Conservation (phyloP, 1,140 invertebrate genomes). For the Drosophila serrata region DNA sequence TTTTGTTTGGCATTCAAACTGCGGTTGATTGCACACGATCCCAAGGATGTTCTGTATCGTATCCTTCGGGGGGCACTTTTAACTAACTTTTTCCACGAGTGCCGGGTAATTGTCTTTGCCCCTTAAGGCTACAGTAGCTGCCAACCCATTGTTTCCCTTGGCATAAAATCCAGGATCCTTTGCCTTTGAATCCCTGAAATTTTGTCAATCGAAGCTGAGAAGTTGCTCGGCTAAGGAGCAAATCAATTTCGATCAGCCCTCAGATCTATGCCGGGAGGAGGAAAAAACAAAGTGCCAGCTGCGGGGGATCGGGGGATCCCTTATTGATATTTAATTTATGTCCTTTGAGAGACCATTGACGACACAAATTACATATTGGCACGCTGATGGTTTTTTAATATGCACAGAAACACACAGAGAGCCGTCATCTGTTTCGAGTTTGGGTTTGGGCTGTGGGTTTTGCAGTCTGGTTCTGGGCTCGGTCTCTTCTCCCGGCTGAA, state of each 20-base stretch:
- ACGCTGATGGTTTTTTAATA: slow-evolving; percentile 84
- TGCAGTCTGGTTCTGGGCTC: background rate
- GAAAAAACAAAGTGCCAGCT: slow-evolving; percentile 18
- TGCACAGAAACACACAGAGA: slow-evolving; percentile 50
- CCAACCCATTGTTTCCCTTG: slow-evolving; percentile 13
- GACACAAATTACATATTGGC: slow-evolving; percentile 83
- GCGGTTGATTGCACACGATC: slow-evolving; percentile 84
- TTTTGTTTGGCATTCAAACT: slow-evolving; percentile 73
- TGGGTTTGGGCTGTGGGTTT: background rate
- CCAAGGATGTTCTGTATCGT: slow-evolving; percentile 23
- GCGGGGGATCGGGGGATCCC: slow-evolving; percentile 32
- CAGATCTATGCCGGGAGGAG: slow-evolving; percentile 41
- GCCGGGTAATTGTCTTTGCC: slow-evolving; percentile 55
- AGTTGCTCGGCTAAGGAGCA: slow-evolving; percentile 49
- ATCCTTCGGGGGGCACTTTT: slow-evolving; percentile 58
- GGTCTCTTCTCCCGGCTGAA: slow-evolving; percentile 40
- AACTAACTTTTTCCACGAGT: slow-evolving; percentile 73
- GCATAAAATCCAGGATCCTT: slow-evolving; percentile 8
- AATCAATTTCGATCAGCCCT: slow-evolving; percentile 53
- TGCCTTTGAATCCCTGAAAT: slow-evolving; percentile 34
- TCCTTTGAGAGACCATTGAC: slow-evolving; percentile 61
- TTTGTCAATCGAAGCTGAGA: slow-evolving; percentile 64
- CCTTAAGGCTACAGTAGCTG: slow-evolving; percentile 60
- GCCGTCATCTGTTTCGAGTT: slow-evolving; percentile 49
- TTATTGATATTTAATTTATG: slow-evolving; percentile 83